Percentiles rank a stretch among this genome's conserved stretches.
phyloP scores from a whole-genome alignment of 2,888 invertebrate species.

The Dryomyza anilis region DNA sequence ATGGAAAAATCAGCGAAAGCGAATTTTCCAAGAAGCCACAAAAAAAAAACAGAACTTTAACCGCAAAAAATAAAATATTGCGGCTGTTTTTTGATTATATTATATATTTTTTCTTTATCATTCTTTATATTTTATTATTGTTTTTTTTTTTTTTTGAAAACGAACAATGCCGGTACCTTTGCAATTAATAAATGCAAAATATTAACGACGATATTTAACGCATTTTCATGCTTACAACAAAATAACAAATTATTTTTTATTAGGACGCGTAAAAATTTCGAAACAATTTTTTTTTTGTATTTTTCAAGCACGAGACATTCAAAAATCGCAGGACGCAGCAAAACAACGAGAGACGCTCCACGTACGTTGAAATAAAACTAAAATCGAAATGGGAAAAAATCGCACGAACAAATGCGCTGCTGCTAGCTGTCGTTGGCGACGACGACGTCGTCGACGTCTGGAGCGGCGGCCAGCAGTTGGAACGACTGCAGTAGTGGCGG shows the following conservation, averaged over 20 bases:
- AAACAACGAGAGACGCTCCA: background rate
- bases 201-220: too few species aligned
- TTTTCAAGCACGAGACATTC: too few species aligned
- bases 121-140: too few species aligned
- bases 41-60: slow-evolving; percentile 34
- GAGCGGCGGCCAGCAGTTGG: slow-evolving; percentile 27
- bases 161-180: too few species aligned
- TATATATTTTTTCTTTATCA: background rate
- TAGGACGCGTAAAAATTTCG: too few species aligned
- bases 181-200: too few species aligned
- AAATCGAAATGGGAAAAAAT: slow-evolving; percentile 26
- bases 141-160: too few species aligned
- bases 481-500: slow-evolving; percentile 22
- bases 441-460: too few species aligned
- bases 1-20: slow-evolving; percentile 17
- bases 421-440: too few species aligned
- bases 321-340: too few species aligned
- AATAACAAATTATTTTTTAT: background rate
- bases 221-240: background rate
- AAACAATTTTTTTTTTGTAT: background rate
- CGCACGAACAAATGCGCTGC: slow-evolving; percentile 23
- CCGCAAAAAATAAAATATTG: too few species aligned
- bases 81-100: background rate
- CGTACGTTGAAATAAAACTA: slow-evolving; percentile 27
- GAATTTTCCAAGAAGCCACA: slow-evolving; percentile 6